Evolutionary conservation across 1,140 invertebrate genomes (phyloP).

Genomic region (Drosophila bifasciata): DNA sequence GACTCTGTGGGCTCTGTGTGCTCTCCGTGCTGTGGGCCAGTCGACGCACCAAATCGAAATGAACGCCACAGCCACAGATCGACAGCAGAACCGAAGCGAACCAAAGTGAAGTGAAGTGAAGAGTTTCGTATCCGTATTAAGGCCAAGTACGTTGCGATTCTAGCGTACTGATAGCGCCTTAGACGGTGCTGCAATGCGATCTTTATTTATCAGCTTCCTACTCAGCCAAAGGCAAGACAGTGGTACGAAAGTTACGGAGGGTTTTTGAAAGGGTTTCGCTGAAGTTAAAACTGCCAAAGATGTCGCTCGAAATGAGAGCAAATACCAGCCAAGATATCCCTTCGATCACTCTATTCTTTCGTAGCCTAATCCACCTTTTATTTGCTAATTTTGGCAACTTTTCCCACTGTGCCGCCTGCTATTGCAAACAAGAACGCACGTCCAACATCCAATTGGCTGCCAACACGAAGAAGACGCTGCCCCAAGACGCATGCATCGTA

Average conservation of each 20-base stretch:
- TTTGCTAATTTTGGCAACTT: background rate
- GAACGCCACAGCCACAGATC: conserved; percentile 60
- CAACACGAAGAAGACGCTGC: conserved; percentile 55
- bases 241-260: conserved; percentile 19
- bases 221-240: conserved; percentile 43
- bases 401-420: conserved; percentile 56
- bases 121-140: conserved; percentile 61
- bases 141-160: conserved; percentile 76
- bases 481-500: conserved; percentile 75
- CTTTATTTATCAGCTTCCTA: conserved; percentile 81
- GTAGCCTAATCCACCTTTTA: no score
- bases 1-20: conserved; percentile 6
- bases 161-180: conserved; percentile 63
- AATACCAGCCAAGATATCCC: no score
- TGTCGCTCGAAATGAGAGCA: no score
- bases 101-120: conserved; percentile 23
- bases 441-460: conserved; percentile 65
- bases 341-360: no score
- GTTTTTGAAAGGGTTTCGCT: no score
- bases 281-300: no score
- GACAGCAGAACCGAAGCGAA: conserved; percentile 25
- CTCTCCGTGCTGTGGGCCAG: conserved; percentile 51
- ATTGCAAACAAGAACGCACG: conserved; percentile 58
- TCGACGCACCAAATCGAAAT: conserved; percentile 67
- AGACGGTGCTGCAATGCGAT: conserved; percentile 65